These are phyloP conservation scores for Oncorhynchus gorbuscha DNA, from an alignment of 2,113 vertebrate genomes.

Conservation along the genomic window DNA sequence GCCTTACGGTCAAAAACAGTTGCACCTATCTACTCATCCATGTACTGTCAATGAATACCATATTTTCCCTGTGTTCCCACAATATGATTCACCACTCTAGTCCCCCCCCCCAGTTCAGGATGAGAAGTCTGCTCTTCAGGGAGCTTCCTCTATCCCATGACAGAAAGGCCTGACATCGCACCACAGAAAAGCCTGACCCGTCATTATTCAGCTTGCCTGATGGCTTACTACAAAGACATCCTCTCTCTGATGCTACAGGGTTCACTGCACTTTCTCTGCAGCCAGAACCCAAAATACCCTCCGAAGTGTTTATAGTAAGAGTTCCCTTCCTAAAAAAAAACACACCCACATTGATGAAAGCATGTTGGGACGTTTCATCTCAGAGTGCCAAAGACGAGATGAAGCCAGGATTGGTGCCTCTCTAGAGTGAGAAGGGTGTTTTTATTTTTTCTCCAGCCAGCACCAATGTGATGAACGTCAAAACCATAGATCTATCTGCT, in stretches of 20 bases:
- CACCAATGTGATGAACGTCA: conserved; percentile 42
- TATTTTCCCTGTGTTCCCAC: too few species aligned
- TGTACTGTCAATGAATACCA: too few species aligned
- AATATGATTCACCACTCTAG: not conserved
- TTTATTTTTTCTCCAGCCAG: conserved; percentile 41
- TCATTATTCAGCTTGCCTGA: conserved; percentile 1
- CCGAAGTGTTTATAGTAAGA: conserved; percentile 41
- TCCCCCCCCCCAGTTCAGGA: not conserved
- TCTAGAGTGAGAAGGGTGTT: conserved; percentile 25
- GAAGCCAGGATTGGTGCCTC: conserved; percentile 38
- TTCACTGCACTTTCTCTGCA: conserved; percentile 26
- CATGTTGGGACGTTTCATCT: conserved; percentile 56
- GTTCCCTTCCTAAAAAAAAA: conserved; percentile 7
- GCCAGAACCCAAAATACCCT: conserved; percentile 41
- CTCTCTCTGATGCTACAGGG: conserved; percentile 40
- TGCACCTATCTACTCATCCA: too few species aligned
- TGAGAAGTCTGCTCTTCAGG: not conserved
- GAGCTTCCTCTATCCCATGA: not conserved
- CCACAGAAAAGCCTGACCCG: not conserved
- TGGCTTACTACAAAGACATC: conserved; percentile 20
- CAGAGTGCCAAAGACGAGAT: conserved; percentile 41
- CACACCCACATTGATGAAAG: conserved; percentile 51
- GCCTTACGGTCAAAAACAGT: too few species aligned
- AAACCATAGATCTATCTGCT: conserved; percentile 62
- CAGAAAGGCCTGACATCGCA: not conserved